phyloP scores from a whole-genome alignment of 2,888 invertebrate genomes.

The Acleris cristana region DNA sequence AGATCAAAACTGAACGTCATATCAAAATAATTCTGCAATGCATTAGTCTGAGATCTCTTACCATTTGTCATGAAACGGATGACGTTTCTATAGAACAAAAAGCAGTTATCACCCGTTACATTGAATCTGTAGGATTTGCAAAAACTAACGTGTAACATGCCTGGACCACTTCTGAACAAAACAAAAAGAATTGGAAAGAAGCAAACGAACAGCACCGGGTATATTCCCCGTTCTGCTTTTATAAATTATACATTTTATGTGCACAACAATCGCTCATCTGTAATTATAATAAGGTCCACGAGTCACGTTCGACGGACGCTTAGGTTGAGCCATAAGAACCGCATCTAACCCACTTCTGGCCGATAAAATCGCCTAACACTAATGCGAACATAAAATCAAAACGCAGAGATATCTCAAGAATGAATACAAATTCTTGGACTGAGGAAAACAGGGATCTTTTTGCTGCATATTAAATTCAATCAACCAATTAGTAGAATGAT shows the following conservation, averaged over 20 bases:
- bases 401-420: conserved; percentile 3
- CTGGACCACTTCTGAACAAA: conserved; percentile 50
- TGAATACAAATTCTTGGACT: background rate
- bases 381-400: conserved; percentile 7
- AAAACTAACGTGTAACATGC: conserved; percentile 68
- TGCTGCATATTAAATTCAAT: no score
- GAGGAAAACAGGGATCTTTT: no score
- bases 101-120: conserved; percentile 53
- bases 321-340: conserved; percentile 33
- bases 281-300: conserved; percentile 78
- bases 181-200: conserved; percentile 53
- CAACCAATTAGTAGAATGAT: no score
- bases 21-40: conserved; percentile 36
- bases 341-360: conserved; percentile 21
- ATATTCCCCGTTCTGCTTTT: conserved; percentile 67
- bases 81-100: conserved; percentile 55
- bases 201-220: conserved; percentile 54
- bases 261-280: conserved; percentile 80
- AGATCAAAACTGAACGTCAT: background rate
- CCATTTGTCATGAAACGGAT: conserved; percentile 54
- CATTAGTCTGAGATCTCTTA: conserved; percentile 32
- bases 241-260: conserved; percentile 80
- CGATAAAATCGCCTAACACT: conserved; percentile 23
- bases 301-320: conserved; percentile 66
- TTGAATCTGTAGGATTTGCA: conserved; percentile 55